A percentile compares a stretch with the other conserved stretches of the same genome.
Conservation (phyloP, 2,888 invertebrate genomes). For the Cerastis rubricosa region DNA sequence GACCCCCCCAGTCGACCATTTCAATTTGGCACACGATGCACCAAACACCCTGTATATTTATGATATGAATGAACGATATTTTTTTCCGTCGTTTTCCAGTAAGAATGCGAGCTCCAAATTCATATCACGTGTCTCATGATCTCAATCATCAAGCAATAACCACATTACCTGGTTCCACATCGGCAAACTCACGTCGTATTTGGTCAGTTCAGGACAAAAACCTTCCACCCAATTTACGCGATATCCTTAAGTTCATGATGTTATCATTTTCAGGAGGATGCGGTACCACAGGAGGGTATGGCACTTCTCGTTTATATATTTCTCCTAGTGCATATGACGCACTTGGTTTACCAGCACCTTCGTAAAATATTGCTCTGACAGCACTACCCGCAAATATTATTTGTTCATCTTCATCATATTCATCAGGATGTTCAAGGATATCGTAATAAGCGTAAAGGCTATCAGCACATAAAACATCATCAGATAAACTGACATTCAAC, state of each 20-base stretch:
- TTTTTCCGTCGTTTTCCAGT: too few relatives aligned
- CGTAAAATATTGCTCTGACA: neutral
- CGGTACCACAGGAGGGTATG: neutral
- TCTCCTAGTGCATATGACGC: neutral
- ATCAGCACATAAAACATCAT: conserved; percentile 20
- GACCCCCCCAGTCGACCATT: too few relatives aligned
- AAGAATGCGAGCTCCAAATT: too few relatives aligned
- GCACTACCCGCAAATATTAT: neutral
- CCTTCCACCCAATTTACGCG: neutral
- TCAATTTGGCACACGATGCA: too few relatives aligned
- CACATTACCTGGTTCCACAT: neutral
- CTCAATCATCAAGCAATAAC: neutral
- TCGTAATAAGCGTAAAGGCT: conserved; percentile 14
- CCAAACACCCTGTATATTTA: too few relatives aligned
- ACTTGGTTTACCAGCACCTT: neutral
- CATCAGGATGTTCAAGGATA: neutral
- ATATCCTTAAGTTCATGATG: conserved; percentile 18
- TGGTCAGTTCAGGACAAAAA: conserved; percentile 29
- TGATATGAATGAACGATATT: too few relatives aligned
- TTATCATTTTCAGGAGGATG: neutral
- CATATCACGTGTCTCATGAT: too few relatives aligned
- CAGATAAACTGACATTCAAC: conserved; percentile 9
- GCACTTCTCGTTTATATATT: neutral
- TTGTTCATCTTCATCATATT: neutral
- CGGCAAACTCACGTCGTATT: neutral